Conservation (phyloP, 1,140 invertebrate species). For the Heliconius congener region DNA sequence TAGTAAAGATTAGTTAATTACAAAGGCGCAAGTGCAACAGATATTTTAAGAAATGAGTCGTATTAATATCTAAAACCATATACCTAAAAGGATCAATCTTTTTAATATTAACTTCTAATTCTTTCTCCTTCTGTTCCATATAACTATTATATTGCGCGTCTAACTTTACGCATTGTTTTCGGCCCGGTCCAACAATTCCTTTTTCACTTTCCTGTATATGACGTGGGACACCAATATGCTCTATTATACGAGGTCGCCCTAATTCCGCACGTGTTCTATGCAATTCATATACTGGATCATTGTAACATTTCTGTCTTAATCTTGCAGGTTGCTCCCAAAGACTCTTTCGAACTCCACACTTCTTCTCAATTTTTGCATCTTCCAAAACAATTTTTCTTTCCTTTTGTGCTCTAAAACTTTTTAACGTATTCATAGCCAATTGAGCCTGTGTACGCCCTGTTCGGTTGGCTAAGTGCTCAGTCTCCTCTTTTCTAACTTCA, state of each 20-base stretch:
- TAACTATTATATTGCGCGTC: conserved; percentile 56
- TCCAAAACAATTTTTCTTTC: conserved; percentile 65
- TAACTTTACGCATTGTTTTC: conserved; percentile 46
- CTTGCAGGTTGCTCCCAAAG: conserved; percentile 65
- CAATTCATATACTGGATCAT: conserved; percentile 56
- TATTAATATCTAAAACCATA: neutral
- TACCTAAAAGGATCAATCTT: conserved; percentile 70
- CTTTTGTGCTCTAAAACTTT: conserved; percentile 57
- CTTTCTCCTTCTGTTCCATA: conserved; percentile 53
- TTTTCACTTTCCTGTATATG: conserved; percentile 68
- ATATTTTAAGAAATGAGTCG: neutral
- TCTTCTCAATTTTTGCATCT: conserved; percentile 59
- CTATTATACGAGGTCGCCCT: conserved; percentile 57
- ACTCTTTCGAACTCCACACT: conserved; percentile 50
- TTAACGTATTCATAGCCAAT: conserved; percentile 64
- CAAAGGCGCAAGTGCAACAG: neutral
- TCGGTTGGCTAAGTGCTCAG: conserved; percentile 45
- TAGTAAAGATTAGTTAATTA: neutral
- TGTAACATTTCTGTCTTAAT: conserved; percentile 61
- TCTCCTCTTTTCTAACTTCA: conserved; percentile 65
- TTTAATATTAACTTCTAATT: conserved; percentile 50
- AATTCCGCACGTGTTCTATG: conserved; percentile 54
- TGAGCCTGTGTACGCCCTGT: conserved; percentile 53
- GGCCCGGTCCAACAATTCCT: conserved; percentile 50
- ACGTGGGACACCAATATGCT: conserved; percentile 69